Evolutionary conservation across 2,113 vertebrate genomes (phyloP).

Genomic region (Tapirus terrestris): DNA sequence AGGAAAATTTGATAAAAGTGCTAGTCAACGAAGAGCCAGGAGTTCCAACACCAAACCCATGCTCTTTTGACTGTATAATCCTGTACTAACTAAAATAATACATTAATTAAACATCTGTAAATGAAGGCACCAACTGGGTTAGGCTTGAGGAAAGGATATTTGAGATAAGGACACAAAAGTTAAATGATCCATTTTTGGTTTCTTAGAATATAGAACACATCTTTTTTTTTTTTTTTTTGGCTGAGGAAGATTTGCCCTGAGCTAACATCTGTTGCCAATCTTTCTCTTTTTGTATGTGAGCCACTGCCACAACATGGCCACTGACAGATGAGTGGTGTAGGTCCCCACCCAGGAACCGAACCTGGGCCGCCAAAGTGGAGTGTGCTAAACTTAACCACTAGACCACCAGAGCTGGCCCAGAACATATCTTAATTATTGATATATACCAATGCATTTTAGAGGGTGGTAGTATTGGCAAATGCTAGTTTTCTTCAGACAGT

Average conservation of each 20-base stretch:
- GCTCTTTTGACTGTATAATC: neutral
- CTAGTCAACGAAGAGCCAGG: neutral
- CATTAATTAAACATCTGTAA: neutral
- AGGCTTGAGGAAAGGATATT: neutral
- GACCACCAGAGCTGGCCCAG: too few species aligned
- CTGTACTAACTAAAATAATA: conserved; percentile 12
- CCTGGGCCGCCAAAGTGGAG: too few species aligned
- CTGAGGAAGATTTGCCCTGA: too few species aligned
- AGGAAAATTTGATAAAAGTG: conserved; percentile 16
- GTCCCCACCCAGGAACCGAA: too few species aligned
- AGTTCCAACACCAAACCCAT: conserved; percentile 11
- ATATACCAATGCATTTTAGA: neutral
- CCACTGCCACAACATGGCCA: too few species aligned
- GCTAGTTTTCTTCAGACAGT: conserved; percentile 5
- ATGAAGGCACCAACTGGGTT: neutral
- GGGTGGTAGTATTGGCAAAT: conserved; percentile 5
- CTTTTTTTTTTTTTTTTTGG: too few species aligned
- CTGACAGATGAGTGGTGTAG: too few species aligned
- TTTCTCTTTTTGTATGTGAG: too few species aligned
- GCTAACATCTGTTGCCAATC: too few species aligned
- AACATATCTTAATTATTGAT: neutral
- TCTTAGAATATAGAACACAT: neutral
- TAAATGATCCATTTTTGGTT: neutral
- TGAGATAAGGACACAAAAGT: conserved; percentile 15
- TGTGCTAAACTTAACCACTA: too few species aligned